Evolutionary conservation across 2,797 vertebrate genomes (phyloP), one percentile per base, ranked within the genome.

Genomic region (Vipera latastei): DNA sequence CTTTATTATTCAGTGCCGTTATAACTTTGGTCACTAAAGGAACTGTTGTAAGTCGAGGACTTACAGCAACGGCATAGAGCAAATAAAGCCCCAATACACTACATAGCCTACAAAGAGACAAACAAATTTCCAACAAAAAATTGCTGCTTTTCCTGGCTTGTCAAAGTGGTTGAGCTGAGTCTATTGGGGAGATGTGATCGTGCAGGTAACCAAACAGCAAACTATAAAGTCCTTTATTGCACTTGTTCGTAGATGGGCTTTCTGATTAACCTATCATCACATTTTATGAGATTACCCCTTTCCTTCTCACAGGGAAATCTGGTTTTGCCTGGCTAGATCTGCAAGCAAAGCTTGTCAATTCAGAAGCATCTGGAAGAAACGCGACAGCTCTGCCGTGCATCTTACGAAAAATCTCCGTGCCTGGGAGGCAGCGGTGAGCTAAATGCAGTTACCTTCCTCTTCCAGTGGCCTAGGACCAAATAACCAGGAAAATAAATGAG

Each of bases 401-500:
- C 90, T 91, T 69, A 56, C n/a, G 38, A 87, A 51, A 85, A 63
- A 63, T 87, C 60, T 88, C 85, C 73, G 11, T 88, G 83, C 86
- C 90, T 91, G 56, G 60, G 28, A 91, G 92, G 89, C 92, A 89
- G 86, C 38, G 25, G 55, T 60, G 86, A 88, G 65, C 89, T 91
- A 89, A 93, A 91, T n/a, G 56, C 89, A 53, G 85, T 88, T 88
- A 57, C 92, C 38, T 91, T 88, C 73, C 63, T 59, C 56, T 86
- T 91, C 85, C 91, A 25, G 86, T 88, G 89, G 57, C 63, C 20
- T 55, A 89, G 48, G 86, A 16, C 56, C 86, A 91, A 93, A 89
- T 89, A 91, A 61, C 86, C 51, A 93, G 69, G 65, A 48, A 93
- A 93, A 93, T 91, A 63, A 93, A 91, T 91, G 90, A 91, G 57